phyloP scores from a whole-genome alignment of 2,797 vertebrate genomes.

The Aeoliscus strigatus region DNA sequence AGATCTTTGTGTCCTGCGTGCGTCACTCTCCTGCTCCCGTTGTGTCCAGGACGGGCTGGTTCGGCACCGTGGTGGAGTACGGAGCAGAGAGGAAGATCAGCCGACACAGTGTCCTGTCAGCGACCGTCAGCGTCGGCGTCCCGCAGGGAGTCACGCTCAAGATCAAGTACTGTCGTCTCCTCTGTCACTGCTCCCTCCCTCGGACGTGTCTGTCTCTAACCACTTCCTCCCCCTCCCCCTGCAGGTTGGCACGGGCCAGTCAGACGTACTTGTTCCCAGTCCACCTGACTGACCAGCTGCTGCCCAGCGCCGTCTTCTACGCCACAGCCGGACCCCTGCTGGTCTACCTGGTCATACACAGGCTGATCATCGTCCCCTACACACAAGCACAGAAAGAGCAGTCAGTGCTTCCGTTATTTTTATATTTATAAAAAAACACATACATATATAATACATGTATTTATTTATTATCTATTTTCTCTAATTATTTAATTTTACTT shows the following conservation, averaged over 20 bases:
- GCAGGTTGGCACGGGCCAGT: conserved; percentile 90
- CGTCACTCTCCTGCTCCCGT: conserved; percentile 7
- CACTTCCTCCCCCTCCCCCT: conserved; percentile 3
- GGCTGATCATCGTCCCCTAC: conserved; percentile 89
- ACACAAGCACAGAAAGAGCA: conserved; percentile 87
- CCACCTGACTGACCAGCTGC: conserved; percentile 93
- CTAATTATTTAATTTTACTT: too few species aligned
- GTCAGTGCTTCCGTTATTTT: conserved; percentile 65
- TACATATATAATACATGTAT: too few species aligned
- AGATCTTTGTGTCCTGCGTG: too few species aligned
- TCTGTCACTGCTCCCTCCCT: conserved; percentile 5
- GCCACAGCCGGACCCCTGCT: conserved; percentile 90
- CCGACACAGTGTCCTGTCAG: conserved; percentile 90
- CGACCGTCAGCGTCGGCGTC: conserved; percentile 90
- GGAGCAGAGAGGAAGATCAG: conserved; percentile 97
- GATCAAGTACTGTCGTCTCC: conserved; percentile 81
- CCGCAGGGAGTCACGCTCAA: conserved; percentile 97
- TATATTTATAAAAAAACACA: too few species aligned
- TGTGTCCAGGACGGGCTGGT: conserved; percentile 89
- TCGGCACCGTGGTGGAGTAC: conserved; percentile 94
- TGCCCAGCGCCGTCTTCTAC: conserved; percentile 95
- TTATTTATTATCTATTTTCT: too few species aligned
- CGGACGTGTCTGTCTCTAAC: neutral
- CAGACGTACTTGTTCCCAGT: conserved; percentile 98
- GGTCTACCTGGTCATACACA: conserved; percentile 86